A percentile compares a stretch with the other conserved stretches of the same genome.
phyloP scores from a whole-genome alignment of 2,797 vertebrate genomes.

The Tragelaphus oryx region DNA sequence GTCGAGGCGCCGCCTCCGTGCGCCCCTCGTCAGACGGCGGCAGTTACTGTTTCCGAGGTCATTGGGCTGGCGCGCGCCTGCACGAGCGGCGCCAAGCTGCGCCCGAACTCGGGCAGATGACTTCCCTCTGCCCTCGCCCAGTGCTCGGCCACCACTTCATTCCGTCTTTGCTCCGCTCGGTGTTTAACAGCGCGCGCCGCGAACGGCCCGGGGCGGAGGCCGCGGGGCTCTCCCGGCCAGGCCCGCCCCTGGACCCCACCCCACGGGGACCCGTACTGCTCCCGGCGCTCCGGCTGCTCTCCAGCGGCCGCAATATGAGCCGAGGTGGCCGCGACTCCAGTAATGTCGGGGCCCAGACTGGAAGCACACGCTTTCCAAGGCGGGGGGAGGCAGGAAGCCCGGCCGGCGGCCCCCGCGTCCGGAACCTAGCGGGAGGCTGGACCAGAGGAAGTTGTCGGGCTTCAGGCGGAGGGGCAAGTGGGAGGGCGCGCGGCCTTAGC shows the following conservation, averaged over 20 bases:
- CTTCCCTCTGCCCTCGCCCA: not conserved
- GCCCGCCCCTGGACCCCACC: not conserved
- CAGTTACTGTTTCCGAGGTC: constrained; percentile 56
- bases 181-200: fast-evolving
- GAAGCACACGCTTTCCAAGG: fast-evolving
- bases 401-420: fast-evolving
- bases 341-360: not conserved
- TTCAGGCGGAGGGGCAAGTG: fast-evolving
- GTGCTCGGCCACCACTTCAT: not conserved
- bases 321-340: not conserved
- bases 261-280: not conserved
- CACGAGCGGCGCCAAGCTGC: not conserved
- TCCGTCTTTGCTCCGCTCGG: fast-evolving
- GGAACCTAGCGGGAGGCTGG: fast-evolving
- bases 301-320: not conserved
- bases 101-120: not conserved
- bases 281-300: no score
- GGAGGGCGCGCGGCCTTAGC: fast-evolving
- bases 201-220: fast-evolving
- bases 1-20: not conserved
- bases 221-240: not conserved
- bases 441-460: fast-evolving
- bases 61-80: fast-evolving
- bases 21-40: not conserved
- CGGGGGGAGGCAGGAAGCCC: not conserved